Percentiles rank a stretch among this genome's conserved stretches.
Conservation (phyloP, 2,113 vertebrate species). For the Thermophis baileyi region DNA sequence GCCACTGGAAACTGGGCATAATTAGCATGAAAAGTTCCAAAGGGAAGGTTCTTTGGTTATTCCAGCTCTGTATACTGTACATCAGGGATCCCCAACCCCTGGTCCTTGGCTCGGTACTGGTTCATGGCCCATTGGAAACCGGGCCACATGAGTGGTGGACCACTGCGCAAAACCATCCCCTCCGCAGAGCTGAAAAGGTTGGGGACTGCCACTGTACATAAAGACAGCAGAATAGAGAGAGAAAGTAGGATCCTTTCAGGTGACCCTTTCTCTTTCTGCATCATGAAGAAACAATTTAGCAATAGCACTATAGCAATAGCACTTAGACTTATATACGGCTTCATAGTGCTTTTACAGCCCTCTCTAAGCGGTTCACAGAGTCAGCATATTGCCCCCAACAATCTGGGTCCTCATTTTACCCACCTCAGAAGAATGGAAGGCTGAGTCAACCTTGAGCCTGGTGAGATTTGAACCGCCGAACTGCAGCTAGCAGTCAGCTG, state of each 20-base stretch:
- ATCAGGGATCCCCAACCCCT: neutral
- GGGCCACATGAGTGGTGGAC: neutral
- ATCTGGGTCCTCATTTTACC: too few relatives aligned
- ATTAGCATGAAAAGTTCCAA: neutral
- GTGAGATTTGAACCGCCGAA: too few relatives aligned
- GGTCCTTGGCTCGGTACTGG: too few relatives aligned
- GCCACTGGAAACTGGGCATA: neutral
- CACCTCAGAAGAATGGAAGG: too few relatives aligned
- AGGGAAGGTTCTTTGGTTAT: neutral
- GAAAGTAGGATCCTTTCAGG: neutral
- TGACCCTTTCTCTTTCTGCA: neutral
- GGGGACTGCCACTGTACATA: neutral
- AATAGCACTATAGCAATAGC: too few relatives aligned
- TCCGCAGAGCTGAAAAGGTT: neutral
- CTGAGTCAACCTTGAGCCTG: too few relatives aligned
- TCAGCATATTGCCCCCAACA: too few relatives aligned
- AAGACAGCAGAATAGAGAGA: neutral
- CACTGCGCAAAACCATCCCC: neutral
- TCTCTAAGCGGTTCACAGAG: too few relatives aligned
- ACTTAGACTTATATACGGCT: too few relatives aligned
- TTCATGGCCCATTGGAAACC: neutral
- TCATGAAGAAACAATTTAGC: neutral
- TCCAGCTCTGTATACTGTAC: neutral
- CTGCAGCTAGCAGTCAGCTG: too few relatives aligned
- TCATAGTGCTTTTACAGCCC: too few relatives aligned